Base-by-base conservation (phyloP, 2,113 vertebrate genomes). In the Myotis brandtii region DNA sequence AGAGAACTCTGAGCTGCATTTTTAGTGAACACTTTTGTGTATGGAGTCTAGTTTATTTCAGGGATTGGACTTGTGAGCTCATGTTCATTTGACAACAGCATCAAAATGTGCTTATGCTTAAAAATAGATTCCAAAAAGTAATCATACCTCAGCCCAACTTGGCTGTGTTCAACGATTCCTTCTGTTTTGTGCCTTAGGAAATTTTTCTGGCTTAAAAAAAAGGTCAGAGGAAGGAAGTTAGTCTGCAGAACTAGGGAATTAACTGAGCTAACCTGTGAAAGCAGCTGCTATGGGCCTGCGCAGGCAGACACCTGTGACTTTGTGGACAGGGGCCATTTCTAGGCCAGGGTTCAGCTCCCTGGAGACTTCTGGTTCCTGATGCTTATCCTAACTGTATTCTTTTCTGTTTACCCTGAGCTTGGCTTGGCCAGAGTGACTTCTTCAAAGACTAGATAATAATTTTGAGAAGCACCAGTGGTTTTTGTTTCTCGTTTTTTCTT, bases 201-300 rank as follows among this genome's bases (percentile, higher is more conserved):
- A n/a, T 95, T 87, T 46, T 95, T 48, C 32, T 34, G 75, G 52
- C 12, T 17, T 34, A 34, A 32, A 37, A 17, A 56, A 67, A 50
- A 16, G 14, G 5, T 70, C 32, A 76, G 80, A 96, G 97, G 96
- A 97, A 96, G 96, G 96, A 97, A 96, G 46, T 92, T 66, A 32
- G 34, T 83, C 72, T 89, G n/a, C 20, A 87, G 69, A 72, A 43
- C 77, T 34, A 91, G 46, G 34, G 77, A 66, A 50, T 75, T 50
- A 11, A 85, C 12, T 46, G 84, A 89, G 72, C 30, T 82, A 87
- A 86, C 10, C 11, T 20, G 5, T 50, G 32, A 62, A 82, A 62
- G 72, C 82, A 92, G 87, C 92, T 92, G 80, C 75, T 9, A 0
- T n/a, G 4, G 67, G 25, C 67, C 80, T 73, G 54, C 43, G 1